Evolutionary conservation across 2,113 vertebrate species (phyloP), one percentile per base, ranked within the genome.

Genomic region (Stomatorhinus ivindoensis): DNA sequence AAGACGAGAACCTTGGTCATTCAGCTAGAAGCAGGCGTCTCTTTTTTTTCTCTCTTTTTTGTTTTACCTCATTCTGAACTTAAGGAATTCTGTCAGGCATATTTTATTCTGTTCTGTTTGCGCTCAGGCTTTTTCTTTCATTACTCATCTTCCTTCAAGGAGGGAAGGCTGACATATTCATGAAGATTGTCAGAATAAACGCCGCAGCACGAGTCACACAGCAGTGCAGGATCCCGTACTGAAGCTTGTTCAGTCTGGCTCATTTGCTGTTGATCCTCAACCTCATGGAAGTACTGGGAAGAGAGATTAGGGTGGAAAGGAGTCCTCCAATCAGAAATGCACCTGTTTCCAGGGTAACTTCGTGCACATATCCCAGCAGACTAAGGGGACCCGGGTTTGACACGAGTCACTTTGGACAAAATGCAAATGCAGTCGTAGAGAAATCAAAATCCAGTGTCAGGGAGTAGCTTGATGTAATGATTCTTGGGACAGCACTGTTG

Each of bases 151-250:
- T 89, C 93, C 95, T 96, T 93, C 93, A 94, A 92, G 88, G 61
- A 53, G 39, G 7, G 39, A 93, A 92, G 94, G 93, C 92, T 91
- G 92, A 80, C 93, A 92, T 94, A 95, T 96, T 96, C 95, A 97
- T 96, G 96, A 97, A 96, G 91, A 95, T 93, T 92, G 96, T 96
- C 97, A 96, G 94, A 95, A 96, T 95, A 95, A 97, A 97, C 95
- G 93, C 94, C 91, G 92, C 35, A 90, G 93, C 94, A 95, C 95
- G 11, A 96, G 96, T 94, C 93, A 92, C 93, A 95, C 90, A 92
- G 93, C 87, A 95, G 95, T 95, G 90, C 91, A 96, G 95, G 93
- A 94, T 92, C 46, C 92, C 3, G 3, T 90, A 92, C 92, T 95
- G 92, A 92, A 92, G 92, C 94, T 91, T 91, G 73, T 92, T 91